Conservation (phyloP, 2,113 vertebrate species). For the Rhea americana region DNA sequence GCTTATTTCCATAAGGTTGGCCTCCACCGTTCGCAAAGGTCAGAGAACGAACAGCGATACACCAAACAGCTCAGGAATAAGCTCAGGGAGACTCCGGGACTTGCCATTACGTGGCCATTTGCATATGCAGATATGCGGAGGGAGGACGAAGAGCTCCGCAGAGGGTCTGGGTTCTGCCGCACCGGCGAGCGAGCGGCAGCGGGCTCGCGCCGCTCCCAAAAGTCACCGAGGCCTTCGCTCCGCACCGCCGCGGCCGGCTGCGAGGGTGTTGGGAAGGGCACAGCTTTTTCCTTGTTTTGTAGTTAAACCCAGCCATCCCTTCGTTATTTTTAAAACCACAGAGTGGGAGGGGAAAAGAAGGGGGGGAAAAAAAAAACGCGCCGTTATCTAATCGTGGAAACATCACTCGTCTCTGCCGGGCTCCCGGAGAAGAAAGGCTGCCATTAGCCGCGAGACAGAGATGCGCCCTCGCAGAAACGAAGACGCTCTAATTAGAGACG, state of each 20-base stretch:
- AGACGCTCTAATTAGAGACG: slow-evolving; percentile 4
- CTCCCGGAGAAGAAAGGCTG: background rate
- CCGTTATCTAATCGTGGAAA: background rate
- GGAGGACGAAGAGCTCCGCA: background rate
- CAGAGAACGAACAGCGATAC: slow-evolving; percentile 54
- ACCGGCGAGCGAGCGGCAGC: too few species aligned
- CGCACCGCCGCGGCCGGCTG: background rate
- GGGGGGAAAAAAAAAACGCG: background rate
- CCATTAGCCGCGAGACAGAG: background rate
- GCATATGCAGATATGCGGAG: slow-evolving; percentile 1
- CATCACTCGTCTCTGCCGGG: background rate
- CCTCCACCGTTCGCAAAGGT: slow-evolving; percentile 22
- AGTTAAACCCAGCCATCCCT: background rate
- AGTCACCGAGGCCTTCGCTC: background rate
- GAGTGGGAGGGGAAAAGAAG: too few species aligned
- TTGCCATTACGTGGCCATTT: background rate
- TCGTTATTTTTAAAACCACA: background rate
- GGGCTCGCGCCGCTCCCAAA: background rate
- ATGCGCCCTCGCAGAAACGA: background rate
- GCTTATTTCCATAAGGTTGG: slow-evolving; percentile 73
- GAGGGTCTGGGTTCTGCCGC: background rate
- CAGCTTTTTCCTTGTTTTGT: background rate
- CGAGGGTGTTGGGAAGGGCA: slow-evolving; percentile 13
- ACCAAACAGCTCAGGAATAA: slow-evolving; percentile 23
- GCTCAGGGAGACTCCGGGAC: background rate